Evolutionary conservation across 2,888 invertebrate genomes (phyloP).

Genomic region (Micoletzkya japonica): DNA sequence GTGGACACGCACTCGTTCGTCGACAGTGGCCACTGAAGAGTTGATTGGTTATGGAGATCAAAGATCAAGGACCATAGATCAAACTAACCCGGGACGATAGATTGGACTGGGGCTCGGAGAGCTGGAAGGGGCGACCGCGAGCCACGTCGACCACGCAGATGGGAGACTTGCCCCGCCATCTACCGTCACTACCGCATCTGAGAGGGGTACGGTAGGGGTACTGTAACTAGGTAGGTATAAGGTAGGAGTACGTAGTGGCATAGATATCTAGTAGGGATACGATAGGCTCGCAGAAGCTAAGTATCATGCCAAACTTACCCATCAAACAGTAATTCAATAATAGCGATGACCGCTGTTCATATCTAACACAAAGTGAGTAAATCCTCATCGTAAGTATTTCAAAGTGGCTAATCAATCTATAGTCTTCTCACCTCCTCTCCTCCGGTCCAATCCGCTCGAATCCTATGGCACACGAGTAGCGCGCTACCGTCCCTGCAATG

Average conservation of each 20-base stretch:
- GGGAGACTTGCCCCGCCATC: slow-evolving; percentile 47
- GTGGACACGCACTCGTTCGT: slow-evolving; percentile 11
- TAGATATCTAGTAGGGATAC: too few relatives aligned
- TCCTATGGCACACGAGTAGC: slow-evolving; percentile 83
- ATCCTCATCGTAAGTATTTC: too few relatives aligned
- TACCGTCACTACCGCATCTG: slow-evolving; percentile 42
- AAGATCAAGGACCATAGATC: neutral
- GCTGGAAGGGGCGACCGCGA: slow-evolving; percentile 44
- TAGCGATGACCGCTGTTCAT: too few relatives aligned
- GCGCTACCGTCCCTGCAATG: slow-evolving; percentile 62
- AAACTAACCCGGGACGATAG: slow-evolving; percentile 7
- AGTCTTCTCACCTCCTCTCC: slow-evolving; percentile 77
- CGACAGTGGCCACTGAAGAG: slow-evolving; percentile 10
- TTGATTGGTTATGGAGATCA: neutral
- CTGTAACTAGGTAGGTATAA: too few relatives aligned
- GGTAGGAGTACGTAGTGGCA: too few relatives aligned
- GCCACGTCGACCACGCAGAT: slow-evolving; percentile 56
- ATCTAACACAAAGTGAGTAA: too few relatives aligned
- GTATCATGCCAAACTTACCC: too few relatives aligned
- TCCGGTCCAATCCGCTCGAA: slow-evolving; percentile 84
- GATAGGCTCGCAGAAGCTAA: too few relatives aligned
- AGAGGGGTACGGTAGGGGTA: too few relatives aligned
- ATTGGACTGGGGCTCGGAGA: slow-evolving; percentile 13
- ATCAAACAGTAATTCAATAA: too few relatives aligned
- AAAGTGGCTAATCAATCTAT: too few relatives aligned